Evolutionary conservation across 1,140 invertebrate species (phyloP).

Genomic region (Drosophila bipectinata): DNA sequence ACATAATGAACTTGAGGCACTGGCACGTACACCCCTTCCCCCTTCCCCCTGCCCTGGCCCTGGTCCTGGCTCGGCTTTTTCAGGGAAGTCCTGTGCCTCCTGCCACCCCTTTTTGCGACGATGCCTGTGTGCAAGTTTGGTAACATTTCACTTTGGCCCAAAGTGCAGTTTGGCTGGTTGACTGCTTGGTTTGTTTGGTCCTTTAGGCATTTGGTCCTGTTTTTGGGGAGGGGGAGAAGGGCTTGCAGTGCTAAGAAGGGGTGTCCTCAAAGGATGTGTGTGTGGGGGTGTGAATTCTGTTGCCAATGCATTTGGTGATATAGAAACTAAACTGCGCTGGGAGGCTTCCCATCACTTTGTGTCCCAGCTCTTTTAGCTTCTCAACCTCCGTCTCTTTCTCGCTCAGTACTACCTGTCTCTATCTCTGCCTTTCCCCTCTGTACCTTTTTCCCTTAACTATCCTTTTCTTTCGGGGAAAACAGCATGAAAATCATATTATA

Average conservation of each 20-base stretch:
- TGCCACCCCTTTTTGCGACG: background rate
- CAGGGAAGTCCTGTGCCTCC: too few relatives aligned
- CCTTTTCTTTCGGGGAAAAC: conserved; percentile 54
- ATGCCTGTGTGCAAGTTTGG: conserved; percentile 24
- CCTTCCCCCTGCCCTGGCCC: background rate
- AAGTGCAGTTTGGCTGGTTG: conserved; percentile 61
- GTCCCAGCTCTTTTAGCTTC: background rate
- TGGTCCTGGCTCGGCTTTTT: too few relatives aligned
- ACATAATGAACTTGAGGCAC: conserved; percentile 78
- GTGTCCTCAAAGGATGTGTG: background rate
- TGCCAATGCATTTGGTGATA: conserved; percentile 68
- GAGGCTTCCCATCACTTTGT: conserved; percentile 24
- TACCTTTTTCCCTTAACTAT: background rate
- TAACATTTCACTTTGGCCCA: conserved; percentile 62
- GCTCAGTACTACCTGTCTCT: background rate
- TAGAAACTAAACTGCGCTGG: conserved; percentile 58
- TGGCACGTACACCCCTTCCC: conserved; percentile 53
- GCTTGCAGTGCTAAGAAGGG: too few relatives aligned
- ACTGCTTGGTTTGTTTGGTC: conserved; percentile 42
- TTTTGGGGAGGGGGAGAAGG: background rate
- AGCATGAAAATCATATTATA: conserved; percentile 82
- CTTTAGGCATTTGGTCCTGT: conserved; percentile 38
- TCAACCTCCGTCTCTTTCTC: background rate
- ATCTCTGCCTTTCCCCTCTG: background rate
- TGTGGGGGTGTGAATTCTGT: conserved; percentile 4